These are phyloP conservation scores for Ormyrus labotus DNA, from an alignment of 2,888 invertebrate genomes.

Conservation along the genomic window DNA sequence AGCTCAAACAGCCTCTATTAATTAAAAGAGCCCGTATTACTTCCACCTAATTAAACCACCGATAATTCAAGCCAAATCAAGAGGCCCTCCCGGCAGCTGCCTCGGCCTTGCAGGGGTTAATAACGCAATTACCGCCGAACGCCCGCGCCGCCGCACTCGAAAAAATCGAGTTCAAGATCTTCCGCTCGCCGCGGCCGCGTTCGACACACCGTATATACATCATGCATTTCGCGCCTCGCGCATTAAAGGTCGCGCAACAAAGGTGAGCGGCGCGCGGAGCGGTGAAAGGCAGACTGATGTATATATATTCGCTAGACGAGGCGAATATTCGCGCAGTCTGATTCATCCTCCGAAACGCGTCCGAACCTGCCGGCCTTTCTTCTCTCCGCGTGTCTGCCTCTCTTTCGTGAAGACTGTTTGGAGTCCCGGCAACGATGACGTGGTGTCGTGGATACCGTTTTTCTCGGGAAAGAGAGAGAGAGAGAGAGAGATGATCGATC, in stretches of 20 bases:
- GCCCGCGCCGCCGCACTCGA: background rate
- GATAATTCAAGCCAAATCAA: too few species aligned
- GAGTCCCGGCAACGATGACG: too few species aligned
- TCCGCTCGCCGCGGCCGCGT: slow-evolving; percentile 24
- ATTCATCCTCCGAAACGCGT: background rate
- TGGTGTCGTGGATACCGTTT: too few species aligned
- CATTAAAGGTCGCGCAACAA: slow-evolving; percentile 44
- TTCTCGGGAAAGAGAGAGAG: too few species aligned
- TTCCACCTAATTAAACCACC: too few species aligned
- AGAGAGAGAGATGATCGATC: too few species aligned
- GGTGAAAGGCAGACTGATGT: slow-evolving; percentile 17
- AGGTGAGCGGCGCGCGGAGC: background rate
- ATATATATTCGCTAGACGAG: background rate
- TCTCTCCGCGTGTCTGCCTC: background rate
- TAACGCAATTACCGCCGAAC: too few species aligned
- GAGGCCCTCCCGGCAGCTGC: too few species aligned
- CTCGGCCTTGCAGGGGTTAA: too few species aligned
- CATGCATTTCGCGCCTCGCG: background rate
- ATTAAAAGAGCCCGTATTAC: too few species aligned
- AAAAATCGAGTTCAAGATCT: slow-evolving; percentile 46
- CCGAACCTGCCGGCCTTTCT: background rate
- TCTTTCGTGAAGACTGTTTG: background rate
- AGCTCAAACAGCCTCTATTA: too few species aligned
- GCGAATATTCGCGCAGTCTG: background rate
- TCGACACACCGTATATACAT: background rate